Conservation (phyloP, 2,797 vertebrate genomes). For the Caiman crocodilus region DNA sequence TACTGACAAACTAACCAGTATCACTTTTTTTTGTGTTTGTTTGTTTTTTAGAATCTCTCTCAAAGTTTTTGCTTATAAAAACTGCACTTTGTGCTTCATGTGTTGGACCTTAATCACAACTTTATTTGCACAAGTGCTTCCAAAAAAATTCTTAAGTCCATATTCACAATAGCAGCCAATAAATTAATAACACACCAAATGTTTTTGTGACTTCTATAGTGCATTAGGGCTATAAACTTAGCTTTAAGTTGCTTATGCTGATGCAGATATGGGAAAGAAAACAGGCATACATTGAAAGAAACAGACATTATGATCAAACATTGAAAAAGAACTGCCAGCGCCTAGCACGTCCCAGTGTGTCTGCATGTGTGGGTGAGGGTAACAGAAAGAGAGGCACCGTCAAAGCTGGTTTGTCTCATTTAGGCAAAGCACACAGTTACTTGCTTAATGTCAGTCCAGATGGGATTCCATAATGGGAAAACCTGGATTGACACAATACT, state of each 20-base stretch:
- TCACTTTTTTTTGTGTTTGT: neutral
- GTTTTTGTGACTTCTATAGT: conserved; percentile 3
- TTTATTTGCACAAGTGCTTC: conserved; percentile 53
- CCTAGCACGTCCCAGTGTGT: neutral
- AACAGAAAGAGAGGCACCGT: neutral
- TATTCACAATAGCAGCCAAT: conserved; percentile 42
- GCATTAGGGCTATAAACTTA: conserved; percentile 4
- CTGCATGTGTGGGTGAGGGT: conserved; percentile 45
- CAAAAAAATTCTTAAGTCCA: conserved; percentile 31
- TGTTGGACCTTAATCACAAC: neutral
- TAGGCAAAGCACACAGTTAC: conserved; percentile 27
- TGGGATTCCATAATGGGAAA: conserved; percentile 22
- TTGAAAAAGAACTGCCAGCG: conserved; percentile 15
- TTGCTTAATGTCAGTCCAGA: conserved; percentile 28
- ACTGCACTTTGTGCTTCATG: rapidly evolving
- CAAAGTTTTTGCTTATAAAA: neutral
- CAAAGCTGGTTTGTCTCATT: conserved; percentile 25
- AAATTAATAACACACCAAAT: conserved; percentile 45
- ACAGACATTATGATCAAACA: conserved; percentile 7
- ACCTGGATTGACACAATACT: neutral
- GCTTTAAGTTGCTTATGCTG: conserved; percentile 6
- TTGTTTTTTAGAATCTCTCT: too few relatives aligned
- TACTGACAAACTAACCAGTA: neutral
- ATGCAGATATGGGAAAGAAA: conserved; percentile 38
- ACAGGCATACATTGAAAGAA: too few relatives aligned